phyloP scores from a whole-genome alignment of 1,140 invertebrate species.

The Drosophila virilis region DNA sequence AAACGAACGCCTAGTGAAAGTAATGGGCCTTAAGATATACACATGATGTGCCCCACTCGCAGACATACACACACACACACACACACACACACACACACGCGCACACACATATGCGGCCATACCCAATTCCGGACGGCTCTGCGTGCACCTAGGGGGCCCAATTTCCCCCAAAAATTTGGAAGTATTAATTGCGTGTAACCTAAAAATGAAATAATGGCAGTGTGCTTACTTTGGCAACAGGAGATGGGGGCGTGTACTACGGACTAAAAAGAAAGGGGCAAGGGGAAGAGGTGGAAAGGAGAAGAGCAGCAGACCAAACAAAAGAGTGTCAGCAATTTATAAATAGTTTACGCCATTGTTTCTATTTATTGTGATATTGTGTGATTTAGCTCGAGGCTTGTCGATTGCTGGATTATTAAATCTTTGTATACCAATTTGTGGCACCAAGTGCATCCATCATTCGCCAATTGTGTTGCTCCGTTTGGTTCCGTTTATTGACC shows the following conservation, averaged over 20 bases:
- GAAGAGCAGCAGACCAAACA: slow-evolving; percentile 40
- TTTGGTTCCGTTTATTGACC: slow-evolving; percentile 16
- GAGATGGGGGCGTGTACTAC: slow-evolving; percentile 10
- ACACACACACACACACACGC: slow-evolving; percentile 10
- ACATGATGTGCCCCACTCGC: slow-evolving; percentile 33
- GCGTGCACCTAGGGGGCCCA: slow-evolving; percentile 58
- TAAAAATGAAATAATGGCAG: slow-evolving; percentile 71
- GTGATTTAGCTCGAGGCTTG: slow-evolving; percentile 20
- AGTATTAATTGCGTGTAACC: slow-evolving; percentile 79
- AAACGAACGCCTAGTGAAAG: slow-evolving; percentile 69
- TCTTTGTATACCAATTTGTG: slow-evolving; percentile 31
- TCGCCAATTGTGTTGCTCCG: slow-evolving; percentile 24
- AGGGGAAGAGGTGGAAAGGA: slow-evolving; percentile 7
- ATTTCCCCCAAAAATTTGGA: slow-evolving; percentile 44
- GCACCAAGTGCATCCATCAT: slow-evolving; percentile 71
- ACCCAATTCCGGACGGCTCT: slow-evolving; percentile 5
- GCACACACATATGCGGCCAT: slow-evolving; percentile 13
- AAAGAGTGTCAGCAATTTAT: slow-evolving; percentile 79
- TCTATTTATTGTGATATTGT: slow-evolving; percentile 73
- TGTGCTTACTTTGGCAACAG: slow-evolving; percentile 54
- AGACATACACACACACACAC: slow-evolving; percentile 27
- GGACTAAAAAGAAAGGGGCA: background rate
- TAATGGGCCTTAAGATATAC: slow-evolving; percentile 58
- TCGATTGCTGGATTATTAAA: slow-evolving; percentile 45
- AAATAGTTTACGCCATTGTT: slow-evolving; percentile 75